phyloP scores from a whole-genome alignment of 2,113 vertebrate genomes.

The Symphodus melops region DNA sequence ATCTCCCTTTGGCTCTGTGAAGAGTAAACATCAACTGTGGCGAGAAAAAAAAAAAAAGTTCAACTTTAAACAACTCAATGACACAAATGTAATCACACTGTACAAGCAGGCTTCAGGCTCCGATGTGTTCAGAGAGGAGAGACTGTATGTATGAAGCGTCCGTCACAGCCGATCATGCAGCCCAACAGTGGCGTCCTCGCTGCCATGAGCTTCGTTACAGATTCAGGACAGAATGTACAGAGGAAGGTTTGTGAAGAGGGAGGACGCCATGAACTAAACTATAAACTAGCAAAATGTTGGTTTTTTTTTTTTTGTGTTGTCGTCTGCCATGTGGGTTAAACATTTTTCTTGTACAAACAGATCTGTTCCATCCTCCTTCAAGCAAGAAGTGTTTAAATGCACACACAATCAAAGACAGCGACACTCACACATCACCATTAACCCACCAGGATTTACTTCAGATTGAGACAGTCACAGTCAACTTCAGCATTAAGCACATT shows the following conservation, averaged over 20 bases:
- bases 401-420: background rate
- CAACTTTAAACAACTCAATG: conserved; percentile 25
- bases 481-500: background rate
- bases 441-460: background rate
- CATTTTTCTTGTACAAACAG: background rate
- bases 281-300: background rate
- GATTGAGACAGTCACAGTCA: background rate
- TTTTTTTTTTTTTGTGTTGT: background rate
- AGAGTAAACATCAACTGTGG: conserved; percentile 17
- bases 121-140: conserved; percentile 13
- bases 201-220: conserved; percentile 20
- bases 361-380: background rate
- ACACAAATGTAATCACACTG: background rate
- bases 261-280: background rate
- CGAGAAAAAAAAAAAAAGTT: background rate
- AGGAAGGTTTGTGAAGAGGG: background rate
- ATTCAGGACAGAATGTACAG: conserved; percentile 53
- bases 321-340: background rate
- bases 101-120: conserved; percentile 2
- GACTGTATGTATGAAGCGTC: background rate
- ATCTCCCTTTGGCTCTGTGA: conserved; percentile 20
- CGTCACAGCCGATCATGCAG: conserved; percentile 44
- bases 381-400: background rate
- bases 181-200: background rate
- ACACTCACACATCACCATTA: background rate